phyloP scores from a whole-genome alignment of 2,797 vertebrate genomes.

The Carcharodon carcharias region DNA sequence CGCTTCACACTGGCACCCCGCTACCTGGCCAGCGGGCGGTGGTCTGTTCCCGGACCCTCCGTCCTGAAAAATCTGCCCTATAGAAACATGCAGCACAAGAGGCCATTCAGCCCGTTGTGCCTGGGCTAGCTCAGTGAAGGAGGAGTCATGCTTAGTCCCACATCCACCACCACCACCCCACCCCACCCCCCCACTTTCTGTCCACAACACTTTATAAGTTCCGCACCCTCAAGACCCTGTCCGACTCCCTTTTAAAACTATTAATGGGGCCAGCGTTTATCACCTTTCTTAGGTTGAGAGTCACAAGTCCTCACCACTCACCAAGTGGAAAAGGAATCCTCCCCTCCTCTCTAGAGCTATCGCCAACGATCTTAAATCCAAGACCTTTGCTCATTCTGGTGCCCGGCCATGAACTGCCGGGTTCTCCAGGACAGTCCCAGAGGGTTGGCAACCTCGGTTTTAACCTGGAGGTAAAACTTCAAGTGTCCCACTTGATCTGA shows the following conservation, averaged over 20 bases:
- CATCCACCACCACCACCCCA: too few species aligned
- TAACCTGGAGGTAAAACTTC: not conserved
- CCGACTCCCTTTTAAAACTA: too few species aligned
- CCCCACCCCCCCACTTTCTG: not conserved
- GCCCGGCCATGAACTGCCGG: not conserved
- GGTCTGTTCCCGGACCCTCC: too few species aligned
- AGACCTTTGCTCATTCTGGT: accelerated
- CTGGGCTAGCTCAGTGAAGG: not conserved
- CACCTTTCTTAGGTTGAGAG: too few species aligned
- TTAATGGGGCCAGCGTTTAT: too few species aligned
- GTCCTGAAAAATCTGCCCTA: too few species aligned
- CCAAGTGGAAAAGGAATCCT: too few species aligned
- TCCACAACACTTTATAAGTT: not conserved
- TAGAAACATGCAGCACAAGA: not conserved
- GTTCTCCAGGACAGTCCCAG: not conserved
- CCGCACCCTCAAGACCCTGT: too few species aligned
- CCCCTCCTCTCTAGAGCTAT: not conserved
- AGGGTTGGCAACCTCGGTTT: not conserved
- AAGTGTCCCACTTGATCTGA: not conserved
- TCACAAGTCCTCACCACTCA: too few species aligned
- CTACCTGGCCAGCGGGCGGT: too few species aligned
- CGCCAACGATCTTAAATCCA: not conserved
- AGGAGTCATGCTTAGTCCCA: not conserved
- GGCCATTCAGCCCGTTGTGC: not conserved
- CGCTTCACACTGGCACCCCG: too few species aligned